Evolutionary conservation across 2,797 vertebrate genomes (phyloP).

Genomic region (Argentina silus): DNA sequence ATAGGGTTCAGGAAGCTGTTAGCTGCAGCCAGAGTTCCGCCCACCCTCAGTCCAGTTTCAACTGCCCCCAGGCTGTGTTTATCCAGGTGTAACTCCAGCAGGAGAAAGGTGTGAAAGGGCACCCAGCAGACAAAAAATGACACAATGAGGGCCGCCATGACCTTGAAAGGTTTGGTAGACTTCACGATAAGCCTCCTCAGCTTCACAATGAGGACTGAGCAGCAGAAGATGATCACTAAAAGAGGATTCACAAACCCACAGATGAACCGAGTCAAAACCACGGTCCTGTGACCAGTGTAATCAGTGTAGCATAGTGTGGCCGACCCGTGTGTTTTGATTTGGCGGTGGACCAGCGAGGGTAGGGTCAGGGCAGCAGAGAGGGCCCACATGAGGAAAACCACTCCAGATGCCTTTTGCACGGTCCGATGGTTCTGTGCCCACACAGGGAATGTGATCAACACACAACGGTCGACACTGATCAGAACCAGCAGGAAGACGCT

Average conservation of each 20-base stretch:
- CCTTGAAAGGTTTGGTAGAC: constrained; percentile 86
- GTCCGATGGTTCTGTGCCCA: constrained; percentile 89
- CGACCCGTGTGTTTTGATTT: constrained; percentile 48
- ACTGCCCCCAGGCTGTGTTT: constrained; percentile 58
- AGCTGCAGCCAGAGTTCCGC: constrained; percentile 79
- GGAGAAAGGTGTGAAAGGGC: constrained; percentile 84
- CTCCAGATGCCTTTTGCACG: constrained; percentile 58
- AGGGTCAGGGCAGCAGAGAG: constrained; percentile 80
- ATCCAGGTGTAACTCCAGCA: constrained; percentile 75
- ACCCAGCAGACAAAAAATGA: constrained; percentile 92
- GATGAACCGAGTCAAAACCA: constrained; percentile 79
- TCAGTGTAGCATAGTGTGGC: constrained; percentile 77
- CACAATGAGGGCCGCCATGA: constrained; percentile 83
- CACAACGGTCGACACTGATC: constrained; percentile 87
- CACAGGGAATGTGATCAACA: constrained; percentile 82
- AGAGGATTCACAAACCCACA: constrained; percentile 84
- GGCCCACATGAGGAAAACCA: constrained; percentile 77
- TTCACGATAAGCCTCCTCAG: constrained; percentile 75
- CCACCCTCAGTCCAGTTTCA: constrained; percentile 76
- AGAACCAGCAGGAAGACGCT: constrained; percentile 86
- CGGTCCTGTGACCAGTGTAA: constrained; percentile 61
- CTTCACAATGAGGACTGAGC: constrained; percentile 76
- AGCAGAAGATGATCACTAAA: constrained; percentile 82
- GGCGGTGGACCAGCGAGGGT: constrained; percentile 82
- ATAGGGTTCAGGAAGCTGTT: constrained; percentile 90